Base-by-base conservation (phyloP, 2,797 vertebrate genomes). In the Ptychadena robeensis region DNA sequence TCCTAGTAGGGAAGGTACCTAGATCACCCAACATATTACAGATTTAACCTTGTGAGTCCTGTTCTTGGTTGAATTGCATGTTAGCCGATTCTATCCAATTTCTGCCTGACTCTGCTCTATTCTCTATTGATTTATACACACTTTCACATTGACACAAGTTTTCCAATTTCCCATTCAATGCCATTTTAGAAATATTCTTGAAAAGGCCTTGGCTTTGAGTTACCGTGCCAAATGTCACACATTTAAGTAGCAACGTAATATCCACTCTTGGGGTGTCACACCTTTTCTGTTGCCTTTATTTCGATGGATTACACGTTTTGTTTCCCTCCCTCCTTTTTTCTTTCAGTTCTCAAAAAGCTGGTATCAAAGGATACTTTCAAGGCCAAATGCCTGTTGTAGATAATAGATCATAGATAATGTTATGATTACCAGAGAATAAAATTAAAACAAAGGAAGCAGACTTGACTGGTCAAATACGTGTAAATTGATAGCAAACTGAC, bases 401-500 rank as follows among this genome's bases (percentile, higher is more conserved):
- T 82, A 74, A 69, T 15, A 53, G 83, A 82, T 0, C 31, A 81
- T 73, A 79, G 6, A 86, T 84, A 84, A 87, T 80, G 85, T 86
- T 87, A 18, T 71, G 89, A 83, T 89, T 88, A 83, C 82, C 37
- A 0, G 79, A 78, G 81, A 87, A 75, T 75, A 89, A 85, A 83
- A 86, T 87, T 88, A 89, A 91, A 89, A 89, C 89, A 90, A 90
- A 88, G 86, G 91, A 92, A 96, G 94, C 93, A 92, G 93, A 96
- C 93, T 95, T 94, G 93, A 95, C 95, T 96, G 96, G 96, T 96
- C 96, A 96, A 94, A 96, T 96, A 94, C 86, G 93, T 93, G 94
- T 96, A 95, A 97, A 97, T 97, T 95, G 95, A 94, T 92, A 94
- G 95, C 94, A 96, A 95, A 96, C 94, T 96, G 97, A 96, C 96